Conservation (phyloP, 2,888 invertebrate genomes). For the Brachyptera putata region DNA sequence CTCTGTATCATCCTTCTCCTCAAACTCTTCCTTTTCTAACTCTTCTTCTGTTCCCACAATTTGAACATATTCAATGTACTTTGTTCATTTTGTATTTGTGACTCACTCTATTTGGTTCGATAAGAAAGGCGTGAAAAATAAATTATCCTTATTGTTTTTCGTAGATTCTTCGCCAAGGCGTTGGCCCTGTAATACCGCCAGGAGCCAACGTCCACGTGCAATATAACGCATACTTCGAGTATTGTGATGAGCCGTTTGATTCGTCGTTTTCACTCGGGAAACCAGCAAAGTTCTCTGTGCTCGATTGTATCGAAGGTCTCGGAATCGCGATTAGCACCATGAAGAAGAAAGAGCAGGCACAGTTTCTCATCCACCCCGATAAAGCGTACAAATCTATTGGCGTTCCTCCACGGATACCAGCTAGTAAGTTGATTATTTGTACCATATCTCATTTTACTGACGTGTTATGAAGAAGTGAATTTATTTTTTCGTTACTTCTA, state of each 20-base stretch:
- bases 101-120: too few species aligned
- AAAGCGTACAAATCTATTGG: constrained; percentile 73
- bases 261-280: constrained; percentile 53
- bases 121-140: too few species aligned
- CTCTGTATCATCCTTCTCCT: too few species aligned
- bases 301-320: constrained; percentile 58
- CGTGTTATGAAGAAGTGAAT: too few species aligned
- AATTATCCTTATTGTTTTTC: too few species aligned
- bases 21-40: too few species aligned
- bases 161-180: constrained; percentile 57
- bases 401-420: constrained; percentile 72
- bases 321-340: constrained; percentile 69
- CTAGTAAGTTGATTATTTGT: constrained; percentile 42
- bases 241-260: constrained; percentile 68
- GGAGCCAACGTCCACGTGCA: constrained; percentile 58
- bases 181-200: constrained; percentile 54
- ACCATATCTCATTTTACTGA: too few species aligned
- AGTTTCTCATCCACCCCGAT: constrained; percentile 69
- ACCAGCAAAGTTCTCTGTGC: constrained; percentile 48
- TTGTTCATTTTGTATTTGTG: too few species aligned
- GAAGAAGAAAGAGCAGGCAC: constrained; percentile 71
- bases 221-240: constrained; percentile 69
- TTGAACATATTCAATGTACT: too few species aligned
- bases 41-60: too few species aligned
- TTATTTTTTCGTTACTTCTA: background rate